Evolutionary conservation across 2,888 invertebrate genomes (phyloP).

Genomic region (Lasioglossum villosulum): DNA sequence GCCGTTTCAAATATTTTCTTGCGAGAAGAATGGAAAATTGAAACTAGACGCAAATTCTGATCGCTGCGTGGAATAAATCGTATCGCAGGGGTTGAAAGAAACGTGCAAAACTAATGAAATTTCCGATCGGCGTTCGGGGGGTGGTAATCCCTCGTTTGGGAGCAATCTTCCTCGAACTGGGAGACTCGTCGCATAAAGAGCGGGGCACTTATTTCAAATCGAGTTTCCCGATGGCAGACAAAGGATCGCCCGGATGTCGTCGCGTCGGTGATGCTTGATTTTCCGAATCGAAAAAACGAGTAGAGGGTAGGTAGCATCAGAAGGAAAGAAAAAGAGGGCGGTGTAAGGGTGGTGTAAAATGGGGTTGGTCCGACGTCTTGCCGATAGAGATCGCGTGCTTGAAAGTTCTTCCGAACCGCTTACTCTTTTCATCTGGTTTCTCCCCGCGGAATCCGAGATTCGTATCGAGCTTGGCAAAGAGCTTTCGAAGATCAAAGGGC

Average conservation of each 20-base stretch:
- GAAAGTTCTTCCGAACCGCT: slow-evolving; percentile 33
- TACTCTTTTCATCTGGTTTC: slow-evolving; percentile 27
- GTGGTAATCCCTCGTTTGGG: neutral
- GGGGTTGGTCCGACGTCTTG: slow-evolving; percentile 19
- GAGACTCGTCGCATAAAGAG: neutral
- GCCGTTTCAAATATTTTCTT: no score
- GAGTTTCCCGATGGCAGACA: slow-evolving; percentile 44
- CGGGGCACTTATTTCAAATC: neutral
- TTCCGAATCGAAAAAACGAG: slow-evolving; percentile 2
- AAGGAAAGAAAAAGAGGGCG: neutral
- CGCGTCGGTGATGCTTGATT: slow-evolving; percentile 51
- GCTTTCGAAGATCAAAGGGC: slow-evolving; percentile 22
- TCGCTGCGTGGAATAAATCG: no score
- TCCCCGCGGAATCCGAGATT: slow-evolving; percentile 27
- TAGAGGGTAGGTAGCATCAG: neutral
- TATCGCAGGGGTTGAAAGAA: neutral
- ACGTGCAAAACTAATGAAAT: neutral
- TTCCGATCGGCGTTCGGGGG: neutral
- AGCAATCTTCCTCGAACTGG: neutral
- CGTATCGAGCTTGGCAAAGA: slow-evolving; percentile 35
- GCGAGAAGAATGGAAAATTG: no score
- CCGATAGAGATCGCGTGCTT: slow-evolving; percentile 42
- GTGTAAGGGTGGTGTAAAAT: neutral
- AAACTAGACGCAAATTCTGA: no score
- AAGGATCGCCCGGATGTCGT: slow-evolving; percentile 59